These are phyloP conservation scores for Microcebus murinus DNA, from an alignment of 2,113 vertebrate genomes.

Conservation along the genomic window DNA sequence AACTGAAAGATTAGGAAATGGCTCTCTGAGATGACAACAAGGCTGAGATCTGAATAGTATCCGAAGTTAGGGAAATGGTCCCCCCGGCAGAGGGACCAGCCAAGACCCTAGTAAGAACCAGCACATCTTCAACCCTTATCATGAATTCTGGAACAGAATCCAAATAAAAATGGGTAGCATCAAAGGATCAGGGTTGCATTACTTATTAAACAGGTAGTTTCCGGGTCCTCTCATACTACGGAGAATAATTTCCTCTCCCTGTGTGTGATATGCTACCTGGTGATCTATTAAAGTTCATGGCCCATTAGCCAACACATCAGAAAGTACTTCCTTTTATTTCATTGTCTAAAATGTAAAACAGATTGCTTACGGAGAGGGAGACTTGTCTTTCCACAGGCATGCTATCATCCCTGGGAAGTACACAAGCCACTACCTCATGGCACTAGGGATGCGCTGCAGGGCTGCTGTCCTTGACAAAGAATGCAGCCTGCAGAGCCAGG, in stretches of 20 bases:
- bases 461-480: background rate
- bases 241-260: background rate
- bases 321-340: background rate
- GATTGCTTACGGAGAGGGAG: background rate
- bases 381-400: background rate
- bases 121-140: fast-evolving
- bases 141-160: background rate
- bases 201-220: background rate
- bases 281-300: background rate
- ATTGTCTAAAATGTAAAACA: background rate
- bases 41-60: background rate
- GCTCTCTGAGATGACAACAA: background rate
- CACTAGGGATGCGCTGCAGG: fast-evolving
- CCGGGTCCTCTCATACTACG: background rate
- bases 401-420: background rate
- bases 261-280: too few relatives aligned
- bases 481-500: background rate
- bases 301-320: background rate
- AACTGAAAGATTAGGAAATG: background rate
- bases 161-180: too few relatives aligned
- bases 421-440: background rate
- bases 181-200: background rate
- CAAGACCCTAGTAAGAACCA: background rate
- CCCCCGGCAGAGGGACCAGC: background rate
- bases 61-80: background rate